Conservation (phyloP, 2,888 invertebrate genomes). For the Apodemia hepburni region DNA sequence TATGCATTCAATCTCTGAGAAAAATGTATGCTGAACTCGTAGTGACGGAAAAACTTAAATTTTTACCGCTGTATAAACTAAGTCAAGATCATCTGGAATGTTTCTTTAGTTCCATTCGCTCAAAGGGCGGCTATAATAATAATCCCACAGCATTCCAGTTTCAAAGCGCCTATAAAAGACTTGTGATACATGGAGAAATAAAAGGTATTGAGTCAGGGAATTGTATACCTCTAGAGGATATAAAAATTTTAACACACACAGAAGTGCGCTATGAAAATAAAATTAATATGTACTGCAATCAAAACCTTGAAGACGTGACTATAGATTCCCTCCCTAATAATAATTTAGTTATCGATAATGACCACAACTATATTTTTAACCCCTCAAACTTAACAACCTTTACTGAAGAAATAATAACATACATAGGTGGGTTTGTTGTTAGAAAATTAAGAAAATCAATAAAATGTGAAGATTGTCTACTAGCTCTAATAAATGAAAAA, state of each 20-base stretch:
- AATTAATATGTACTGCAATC: background rate
- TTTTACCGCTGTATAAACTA: background rate
- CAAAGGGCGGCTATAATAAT: slow-evolving; percentile 16
- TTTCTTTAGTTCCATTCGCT: slow-evolving; percentile 2
- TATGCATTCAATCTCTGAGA: background rate
- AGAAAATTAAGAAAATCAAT: background rate
- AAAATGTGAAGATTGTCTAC: slow-evolving; percentile 7
- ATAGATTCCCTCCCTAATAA: background rate
- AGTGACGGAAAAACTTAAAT: background rate
- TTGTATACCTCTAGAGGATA: background rate
- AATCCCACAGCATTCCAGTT: slow-evolving; percentile 14
- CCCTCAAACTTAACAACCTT: background rate
- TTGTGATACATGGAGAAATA: slow-evolving; percentile 9
- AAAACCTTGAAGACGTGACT: background rate
- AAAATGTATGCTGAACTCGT: background rate
- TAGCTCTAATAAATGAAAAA: background rate
- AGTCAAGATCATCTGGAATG: background rate
- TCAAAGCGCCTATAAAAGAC: slow-evolving; percentile 8
- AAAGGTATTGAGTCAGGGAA: slow-evolving; percentile 6
- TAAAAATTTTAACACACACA: slow-evolving; percentile 1
- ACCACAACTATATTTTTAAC: background rate
- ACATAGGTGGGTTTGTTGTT: slow-evolving; percentile 14
- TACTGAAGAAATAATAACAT: background rate
- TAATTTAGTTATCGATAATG: background rate
- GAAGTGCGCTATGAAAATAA: background rate